Conservation (phyloP, 1,140 invertebrate genomes). For the Micrasema longulum region DNA sequence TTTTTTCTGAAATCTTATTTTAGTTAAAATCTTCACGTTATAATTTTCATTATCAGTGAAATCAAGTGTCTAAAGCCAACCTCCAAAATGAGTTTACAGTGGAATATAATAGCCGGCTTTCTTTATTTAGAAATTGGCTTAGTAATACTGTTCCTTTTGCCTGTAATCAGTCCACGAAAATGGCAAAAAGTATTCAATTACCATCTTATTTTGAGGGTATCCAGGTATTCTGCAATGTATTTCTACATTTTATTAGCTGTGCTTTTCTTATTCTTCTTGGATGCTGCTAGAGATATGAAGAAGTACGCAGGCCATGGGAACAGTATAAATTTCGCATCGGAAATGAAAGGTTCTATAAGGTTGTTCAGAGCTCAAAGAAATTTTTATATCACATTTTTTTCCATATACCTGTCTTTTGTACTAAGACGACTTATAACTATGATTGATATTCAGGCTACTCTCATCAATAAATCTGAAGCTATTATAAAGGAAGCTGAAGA, state of each 20-base stretch:
- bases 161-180: constrained; percentile 62
- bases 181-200: constrained; percentile 63
- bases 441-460: constrained; percentile 63
- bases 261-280: constrained; percentile 60
- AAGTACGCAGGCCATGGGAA: constrained; percentile 60
- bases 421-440: constrained; percentile 61
- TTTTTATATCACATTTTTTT: constrained; percentile 65
- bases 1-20: no score
- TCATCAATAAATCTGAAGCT: constrained; percentile 59
- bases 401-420: constrained; percentile 64
- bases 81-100: constrained; percentile 62
- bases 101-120: constrained; percentile 63
- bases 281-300: constrained; percentile 63
- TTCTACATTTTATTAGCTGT: constrained; percentile 61
- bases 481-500: constrained; percentile 61
- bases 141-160: constrained; percentile 61
- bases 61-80: neutral
- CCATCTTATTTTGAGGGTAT: constrained; percentile 58
- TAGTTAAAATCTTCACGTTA: no score
- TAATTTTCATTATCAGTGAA: no score
- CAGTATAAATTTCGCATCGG: constrained; percentile 56
- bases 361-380: constrained; percentile 65
- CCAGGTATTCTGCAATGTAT: constrained; percentile 58
- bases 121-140: constrained; percentile 62
- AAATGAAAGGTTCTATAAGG: constrained; percentile 63